Conservation (phyloP, 2,888 invertebrate species). For the Brachypalpus laphriformis region DNA sequence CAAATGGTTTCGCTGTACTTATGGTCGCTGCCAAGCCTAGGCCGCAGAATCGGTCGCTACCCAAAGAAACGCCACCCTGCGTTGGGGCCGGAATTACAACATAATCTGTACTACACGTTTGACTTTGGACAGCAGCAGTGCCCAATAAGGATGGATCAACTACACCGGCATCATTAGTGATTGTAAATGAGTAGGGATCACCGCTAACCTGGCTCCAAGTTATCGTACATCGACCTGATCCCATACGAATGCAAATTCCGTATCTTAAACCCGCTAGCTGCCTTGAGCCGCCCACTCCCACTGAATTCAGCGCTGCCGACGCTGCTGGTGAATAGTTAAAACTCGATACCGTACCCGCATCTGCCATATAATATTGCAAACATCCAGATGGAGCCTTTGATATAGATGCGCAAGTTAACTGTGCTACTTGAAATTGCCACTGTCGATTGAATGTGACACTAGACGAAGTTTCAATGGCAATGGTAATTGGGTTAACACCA, state of each 20-base stretch:
- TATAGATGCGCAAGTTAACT: constrained; percentile 89
- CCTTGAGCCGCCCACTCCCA: constrained; percentile 86
- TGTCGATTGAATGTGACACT: constrained; percentile 86
- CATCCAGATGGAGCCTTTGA: constrained; percentile 90
- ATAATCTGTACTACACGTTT: constrained; percentile 88
- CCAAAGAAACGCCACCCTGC: constrained; percentile 82
- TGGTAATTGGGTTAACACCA: constrained; percentile 86
- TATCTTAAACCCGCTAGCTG: constrained; percentile 89
- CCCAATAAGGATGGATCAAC: constrained; percentile 86
- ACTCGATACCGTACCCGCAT: constrained; percentile 87
- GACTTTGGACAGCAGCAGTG: constrained; percentile 85
- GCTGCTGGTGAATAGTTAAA: constrained; percentile 89
- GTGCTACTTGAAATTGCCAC: constrained; percentile 90
- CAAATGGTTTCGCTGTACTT: constrained; percentile 86
- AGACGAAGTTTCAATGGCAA: constrained; percentile 87
- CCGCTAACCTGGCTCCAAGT: constrained; percentile 85
- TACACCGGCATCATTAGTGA: constrained; percentile 88
- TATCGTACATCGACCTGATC: constrained; percentile 88
- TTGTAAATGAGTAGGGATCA: constrained; percentile 87
- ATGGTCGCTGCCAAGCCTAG: constrained; percentile 87
- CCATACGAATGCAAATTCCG: constrained; percentile 90
- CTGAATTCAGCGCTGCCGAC: constrained; percentile 84
- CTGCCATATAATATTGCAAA: constrained; percentile 88
- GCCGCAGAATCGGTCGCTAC: constrained; percentile 90
- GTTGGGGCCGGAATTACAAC: constrained; percentile 89